Percentiles rank a stretch among this genome's conserved stretches.
phyloP scores from a whole-genome alignment of 2,888 invertebrate species.

The Erpobdella octoculata region DNA sequence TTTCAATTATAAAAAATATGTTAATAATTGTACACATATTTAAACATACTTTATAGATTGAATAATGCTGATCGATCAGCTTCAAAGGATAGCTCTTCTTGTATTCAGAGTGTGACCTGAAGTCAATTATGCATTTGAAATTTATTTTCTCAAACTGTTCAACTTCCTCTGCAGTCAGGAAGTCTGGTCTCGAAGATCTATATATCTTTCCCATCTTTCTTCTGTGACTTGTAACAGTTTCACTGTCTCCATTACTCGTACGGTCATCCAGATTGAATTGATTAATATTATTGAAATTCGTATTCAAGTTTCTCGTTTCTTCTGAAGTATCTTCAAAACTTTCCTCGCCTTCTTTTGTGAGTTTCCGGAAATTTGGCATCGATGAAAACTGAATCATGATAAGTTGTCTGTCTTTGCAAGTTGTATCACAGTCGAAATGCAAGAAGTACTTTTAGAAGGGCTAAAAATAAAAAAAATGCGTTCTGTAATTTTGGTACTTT shows the following conservation, averaged over 20 bases:
- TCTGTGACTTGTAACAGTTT: background rate
- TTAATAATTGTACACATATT: background rate
- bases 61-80: constrained; percentile 38
- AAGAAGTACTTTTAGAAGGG: too few species aligned
- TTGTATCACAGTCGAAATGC: too few species aligned
- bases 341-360: background rate
- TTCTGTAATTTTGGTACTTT: too few species aligned
- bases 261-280: too few species aligned
- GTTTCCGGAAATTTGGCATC: constrained; percentile 18
- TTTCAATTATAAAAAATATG: background rate
- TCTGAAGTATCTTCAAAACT: background rate
- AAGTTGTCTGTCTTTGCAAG: background rate
- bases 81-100: background rate
- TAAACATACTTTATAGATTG: constrained; percentile 34
- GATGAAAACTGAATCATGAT: constrained; percentile 12
- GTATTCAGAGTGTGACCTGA: constrained; percentile 43
- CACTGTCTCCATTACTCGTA: background rate
- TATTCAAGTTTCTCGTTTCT: background rate
- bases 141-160: constrained; percentile 38
- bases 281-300: background rate
- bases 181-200: constrained; percentile 45
- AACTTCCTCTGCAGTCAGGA: constrained; percentile 39
- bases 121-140: constrained; percentile 43
- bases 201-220: constrained; percentile 35
- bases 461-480: too few species aligned